Base-by-base conservation (phyloP, 1,140 invertebrate species). In the Drosophila albomicans region DNA sequence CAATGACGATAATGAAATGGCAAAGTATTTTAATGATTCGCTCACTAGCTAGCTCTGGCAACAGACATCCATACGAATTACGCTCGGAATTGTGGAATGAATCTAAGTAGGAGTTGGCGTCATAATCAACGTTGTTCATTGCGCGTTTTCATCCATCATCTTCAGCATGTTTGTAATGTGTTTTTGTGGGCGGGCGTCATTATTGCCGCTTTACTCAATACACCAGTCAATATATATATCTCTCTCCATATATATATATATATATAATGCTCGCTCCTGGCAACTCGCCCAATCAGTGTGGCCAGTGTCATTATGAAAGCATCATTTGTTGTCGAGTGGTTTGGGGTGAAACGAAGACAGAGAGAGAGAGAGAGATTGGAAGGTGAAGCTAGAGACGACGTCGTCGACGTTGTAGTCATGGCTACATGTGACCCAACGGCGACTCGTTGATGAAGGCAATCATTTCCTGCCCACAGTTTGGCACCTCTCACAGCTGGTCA, bases 201-300 rank as follows among this genome's bases (percentile, higher is more conserved):
- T 75, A 75, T 57, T 75, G 58, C 16, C 72, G 58, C 72, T 61
- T 59, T 57, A 45, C 65, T 69, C 65, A 68, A 62, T 69, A 69
- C 49, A 43, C 51, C 51, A 54, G 49, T 41, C 68, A 71, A 64
- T 72, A 49, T 58, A 71, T 25, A 54, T 15, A 54, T 30, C 41
- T 68, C 30, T 13, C 15, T 15, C 15, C 15, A 15, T 15, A 15
- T 15, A 15, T 15, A 32, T 15, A 52, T 43, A 58, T 25, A 15
- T 49, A 25, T 41, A 8, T 10, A 11, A 6, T 38, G 11, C 32
- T 16, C 10, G 13, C 16, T 10, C 43, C 5, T 48, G 25, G 5
- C 45, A 49, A 43, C 11, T 32, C 46, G 8, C 20, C 49, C 71
- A 59, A 28, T 67, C 54, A 41, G 48, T 48, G 30, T 48, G 30